Evolutionary conservation across 2,113 vertebrate genomes (phyloP).

Genomic region (Tiliqua scincoides): DNA sequence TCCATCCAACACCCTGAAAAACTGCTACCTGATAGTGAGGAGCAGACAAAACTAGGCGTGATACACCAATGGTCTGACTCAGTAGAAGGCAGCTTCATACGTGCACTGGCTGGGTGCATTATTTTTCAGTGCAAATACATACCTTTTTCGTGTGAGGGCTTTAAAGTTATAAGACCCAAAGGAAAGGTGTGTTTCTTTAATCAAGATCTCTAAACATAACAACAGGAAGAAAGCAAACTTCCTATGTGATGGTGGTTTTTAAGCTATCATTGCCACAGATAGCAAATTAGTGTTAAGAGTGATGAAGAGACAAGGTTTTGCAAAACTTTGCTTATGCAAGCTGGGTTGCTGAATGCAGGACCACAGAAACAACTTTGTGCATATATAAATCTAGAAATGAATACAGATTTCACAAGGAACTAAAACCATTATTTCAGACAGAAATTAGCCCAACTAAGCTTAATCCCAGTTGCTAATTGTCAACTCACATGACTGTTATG

Average conservation of each 20-base stretch:
- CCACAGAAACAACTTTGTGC: background rate
- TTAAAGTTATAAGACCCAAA: constrained; percentile 41
- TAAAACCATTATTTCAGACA: background rate
- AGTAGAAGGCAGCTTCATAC: background rate
- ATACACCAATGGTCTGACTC: background rate
- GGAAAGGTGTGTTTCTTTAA: constrained; percentile 44
- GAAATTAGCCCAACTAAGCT: background rate
- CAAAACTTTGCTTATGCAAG: background rate
- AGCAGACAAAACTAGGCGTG: background rate
- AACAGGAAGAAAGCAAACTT: constrained; percentile 83
- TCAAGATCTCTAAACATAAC: constrained; percentile 76
- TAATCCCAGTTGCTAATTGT: background rate
- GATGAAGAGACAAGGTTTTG: background rate
- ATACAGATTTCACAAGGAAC: background rate
- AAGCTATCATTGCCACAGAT: constrained; percentile 64
- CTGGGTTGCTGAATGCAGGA: background rate
- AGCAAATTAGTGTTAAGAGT: constrained; percentile 35
- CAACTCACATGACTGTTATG: background rate
- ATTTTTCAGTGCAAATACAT: background rate
- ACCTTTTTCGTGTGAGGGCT: constrained; percentile 22
- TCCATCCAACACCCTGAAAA: background rate
- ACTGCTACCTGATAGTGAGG: background rate
- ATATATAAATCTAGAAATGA: background rate
- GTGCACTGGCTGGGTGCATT: background rate
- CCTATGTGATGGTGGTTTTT: constrained; percentile 76